Base-by-base conservation (phyloP, 2,113 vertebrate species). In the Dasyprocta punctata region DNA sequence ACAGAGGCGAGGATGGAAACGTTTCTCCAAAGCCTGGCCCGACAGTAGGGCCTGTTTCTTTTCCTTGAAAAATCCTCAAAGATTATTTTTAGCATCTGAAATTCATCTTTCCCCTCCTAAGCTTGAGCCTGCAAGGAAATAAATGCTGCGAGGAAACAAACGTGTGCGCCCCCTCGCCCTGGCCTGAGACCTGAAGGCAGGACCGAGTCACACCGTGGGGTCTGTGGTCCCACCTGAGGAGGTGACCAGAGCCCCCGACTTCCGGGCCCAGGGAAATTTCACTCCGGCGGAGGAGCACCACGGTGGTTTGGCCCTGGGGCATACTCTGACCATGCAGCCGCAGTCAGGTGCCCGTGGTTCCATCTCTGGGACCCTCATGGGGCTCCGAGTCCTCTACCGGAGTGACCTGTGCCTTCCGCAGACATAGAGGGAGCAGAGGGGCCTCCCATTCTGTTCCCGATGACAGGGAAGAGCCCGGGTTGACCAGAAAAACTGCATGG, bases 381-480 rank as follows among this genome's bases (percentile, higher is more conserved):
- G 83, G 47, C 4, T 1, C 44, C 0, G 7, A 11, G 2, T 65
- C 38, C 12, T 3, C 1, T 13, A 44, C 41, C 3, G 7, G 11
- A 26, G 38, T 41, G 2, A 47, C 13, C 60, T 9, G 1, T 0
- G 30, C 83, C 85, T 93, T 91, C 67, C 94, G 26, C 1, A 60
- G 52, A 16, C 1, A 0, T 1, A 22, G 16, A 26, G 3, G 0
- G 73, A 26, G 3, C 0, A 28, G 65, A 20, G 3, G 90, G 95
- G 82, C 97, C 98, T n/a, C 97, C 94, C 97, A 22, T 95, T 61
- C 87, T 67, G 54, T 63, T 97, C 97, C 41, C 85, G 28, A 60
- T 36, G 94, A 47, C 92, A 0, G 33, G 36, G 61, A 90, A 83
- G 0, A 36, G 30, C 60, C 36, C 47, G 52, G 94, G 75, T 58